phyloP scores from a whole-genome alignment of 1,140 invertebrate genomes.

The Tetramorium simillimum region DNA sequence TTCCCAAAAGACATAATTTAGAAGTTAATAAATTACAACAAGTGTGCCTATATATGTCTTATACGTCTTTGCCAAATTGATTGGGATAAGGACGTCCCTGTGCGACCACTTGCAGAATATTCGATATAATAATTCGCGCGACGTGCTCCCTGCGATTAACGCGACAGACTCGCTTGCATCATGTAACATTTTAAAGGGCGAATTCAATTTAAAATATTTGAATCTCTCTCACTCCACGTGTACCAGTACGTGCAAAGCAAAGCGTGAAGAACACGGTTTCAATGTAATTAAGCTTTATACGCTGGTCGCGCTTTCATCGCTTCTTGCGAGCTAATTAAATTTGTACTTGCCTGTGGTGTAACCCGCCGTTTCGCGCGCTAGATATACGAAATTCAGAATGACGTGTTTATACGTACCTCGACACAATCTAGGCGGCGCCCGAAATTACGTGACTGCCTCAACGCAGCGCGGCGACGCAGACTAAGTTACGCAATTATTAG shows the following conservation, averaged over 20 bases:
- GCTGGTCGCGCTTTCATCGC: slow-evolving; percentile 19
- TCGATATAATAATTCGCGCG: slow-evolving; percentile 26
- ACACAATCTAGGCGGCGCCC: slow-evolving; percentile 3
- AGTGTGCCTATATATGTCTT: neutral
- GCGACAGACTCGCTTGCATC: neutral
- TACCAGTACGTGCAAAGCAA: neutral
- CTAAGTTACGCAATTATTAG: slow-evolving; percentile 17
- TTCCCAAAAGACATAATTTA: slow-evolving; percentile 36
- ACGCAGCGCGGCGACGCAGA: neutral
- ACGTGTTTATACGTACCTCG: neutral
- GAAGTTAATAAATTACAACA: slow-evolving; percentile 4
- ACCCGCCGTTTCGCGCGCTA: neutral
- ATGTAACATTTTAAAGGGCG: slow-evolving; percentile 1
- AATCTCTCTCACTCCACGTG: slow-evolving; percentile 7
- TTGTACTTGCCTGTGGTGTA: slow-evolving; percentile 37
- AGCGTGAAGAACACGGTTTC: slow-evolving; percentile 12
- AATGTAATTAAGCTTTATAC: slow-evolving; percentile 44
- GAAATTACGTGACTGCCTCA: slow-evolving; percentile 28
- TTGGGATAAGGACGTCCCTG: neutral
- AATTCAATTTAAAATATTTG: slow-evolving; percentile 31
- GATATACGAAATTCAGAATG: slow-evolving; percentile 15
- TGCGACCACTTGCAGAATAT: neutral
- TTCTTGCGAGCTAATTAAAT: slow-evolving; percentile 57
- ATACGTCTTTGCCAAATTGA: slow-evolving; percentile 17
- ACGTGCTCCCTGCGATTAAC: neutral